Evolutionary conservation across 1,140 invertebrate species (phyloP).

Genomic region (Cheumatopsyche charites): DNA sequence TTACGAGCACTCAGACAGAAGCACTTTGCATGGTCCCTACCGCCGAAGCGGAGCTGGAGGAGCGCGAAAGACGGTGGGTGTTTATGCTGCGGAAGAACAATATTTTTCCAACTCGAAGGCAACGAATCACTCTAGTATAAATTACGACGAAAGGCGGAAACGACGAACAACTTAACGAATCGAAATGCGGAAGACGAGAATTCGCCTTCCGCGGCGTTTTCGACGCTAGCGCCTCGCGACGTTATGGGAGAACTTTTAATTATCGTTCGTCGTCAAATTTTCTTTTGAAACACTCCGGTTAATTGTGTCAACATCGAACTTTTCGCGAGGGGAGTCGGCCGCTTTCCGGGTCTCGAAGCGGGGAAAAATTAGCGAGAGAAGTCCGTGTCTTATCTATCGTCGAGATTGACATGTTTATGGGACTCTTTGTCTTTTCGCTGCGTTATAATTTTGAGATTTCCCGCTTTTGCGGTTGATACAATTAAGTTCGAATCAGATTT

Average conservation of each 20-base stretch:
- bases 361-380: too few relatives aligned
- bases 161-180: not conserved
- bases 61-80: not conserved
- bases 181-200: not conserved
- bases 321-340: not conserved
- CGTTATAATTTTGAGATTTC: too few relatives aligned
- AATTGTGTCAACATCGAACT: slow-evolving; percentile 22
- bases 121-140: not conserved
- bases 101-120: slow-evolving; percentile 9
- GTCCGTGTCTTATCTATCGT: slow-evolving; percentile 10
- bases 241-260: too few relatives aligned
- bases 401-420: not conserved
- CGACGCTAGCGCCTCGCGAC: too few relatives aligned
- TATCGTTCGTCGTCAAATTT: too few relatives aligned
- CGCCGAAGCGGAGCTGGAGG: not conserved
- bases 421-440: too few relatives aligned
- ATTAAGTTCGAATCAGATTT: too few relatives aligned
- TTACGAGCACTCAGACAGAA: slow-evolving; percentile 18
- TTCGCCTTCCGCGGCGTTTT: not conserved
- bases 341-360: not conserved
- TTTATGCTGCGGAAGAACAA: slow-evolving; percentile 7
- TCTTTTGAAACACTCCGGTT: not conserved
- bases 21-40: slow-evolving; percentile 5
- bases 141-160: not conserved
- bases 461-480: too few relatives aligned